Base-by-base conservation (phyloP, 2,888 invertebrate genomes). In the Drosophila yooni region DNA sequence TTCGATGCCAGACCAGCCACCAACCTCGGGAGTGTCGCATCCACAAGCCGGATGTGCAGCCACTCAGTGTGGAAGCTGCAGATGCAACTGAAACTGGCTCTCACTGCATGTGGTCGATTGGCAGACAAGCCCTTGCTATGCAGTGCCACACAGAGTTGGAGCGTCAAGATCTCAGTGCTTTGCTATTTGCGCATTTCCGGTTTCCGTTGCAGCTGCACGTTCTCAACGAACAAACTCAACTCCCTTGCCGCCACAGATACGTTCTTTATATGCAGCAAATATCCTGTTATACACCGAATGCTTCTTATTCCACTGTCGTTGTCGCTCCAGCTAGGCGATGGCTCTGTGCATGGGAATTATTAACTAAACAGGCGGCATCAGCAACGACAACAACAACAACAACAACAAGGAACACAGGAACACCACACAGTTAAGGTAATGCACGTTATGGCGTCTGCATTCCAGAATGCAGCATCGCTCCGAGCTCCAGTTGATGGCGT, bases 101-200 rank as follows among this genome's bases (percentile, higher is more conserved):
- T n/a, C 83, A 53, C 88, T 67, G 83, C 81, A 86, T 78, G 84
- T 64, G 88, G 89, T 79, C 70, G 60, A 54, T 66, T 50, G 38
- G 18, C 67, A 67, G 53, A 62, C 57, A 56, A 57, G 59, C 54
- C 68, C 58, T 74, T 34, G 68, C 70, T n/a, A 59, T 61, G 58
- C 51, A 60, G 18, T 52, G 33, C 46, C 43, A 29, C 88, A 79
- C 87, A 79, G 81, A 76, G 27, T 15, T 13, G 27, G 27, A 56
- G 82, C 67, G 54, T 74, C 83, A 83, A 83, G 87, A 87, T 88
- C 72, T 82, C 72, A 86, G 83, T 86, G 76, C 85, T 76, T 75
- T 86, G 88, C 82, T 79, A 89, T 91, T 91, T 92, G 89, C 91
- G 91, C 91, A 91, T 91, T 91, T 91, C 91, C 92, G 86, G 90